phyloP scores from a whole-genome alignment of 2,113 vertebrate species.

The Microtus pennsylvanicus region DNA sequence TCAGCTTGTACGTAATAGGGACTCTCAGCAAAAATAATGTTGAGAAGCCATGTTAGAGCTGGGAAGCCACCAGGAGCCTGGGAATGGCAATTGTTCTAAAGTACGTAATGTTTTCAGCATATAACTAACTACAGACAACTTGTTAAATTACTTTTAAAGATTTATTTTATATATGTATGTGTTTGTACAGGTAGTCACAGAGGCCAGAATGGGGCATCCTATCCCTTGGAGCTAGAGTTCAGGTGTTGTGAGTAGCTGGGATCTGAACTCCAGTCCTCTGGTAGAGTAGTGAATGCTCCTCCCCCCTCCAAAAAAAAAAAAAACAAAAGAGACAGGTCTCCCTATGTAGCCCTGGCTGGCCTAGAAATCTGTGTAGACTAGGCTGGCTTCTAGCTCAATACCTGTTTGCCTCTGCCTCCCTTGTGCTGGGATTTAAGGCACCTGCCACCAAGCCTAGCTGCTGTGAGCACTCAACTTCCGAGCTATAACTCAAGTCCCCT shows the following conservation, averaged over 20 bases:
- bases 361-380: neutral
- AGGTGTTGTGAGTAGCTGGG: neutral
- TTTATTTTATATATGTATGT: neutral
- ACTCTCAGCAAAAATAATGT: slow-evolving; percentile 32
- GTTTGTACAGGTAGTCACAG: neutral
- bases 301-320: too few relatives aligned
- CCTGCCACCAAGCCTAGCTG: neutral
- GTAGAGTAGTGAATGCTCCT: neutral
- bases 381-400: neutral
- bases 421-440: neutral
- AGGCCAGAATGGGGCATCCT: neutral
- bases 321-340: neutral
- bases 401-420: neutral
- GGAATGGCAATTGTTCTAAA: neutral
- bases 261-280: neutral
- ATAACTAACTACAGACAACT: neutral
- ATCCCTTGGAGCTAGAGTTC: neutral
- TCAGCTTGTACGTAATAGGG: neutral
- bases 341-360: neutral
- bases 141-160: neutral
- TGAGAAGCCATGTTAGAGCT: slow-evolving; percentile 11
- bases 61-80: neutral
- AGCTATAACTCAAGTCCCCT: neutral
- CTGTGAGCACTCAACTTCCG: neutral
- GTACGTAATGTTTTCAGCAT: slow-evolving; percentile 1